A percentile compares a stretch with the other conserved stretches of the same genome.
Conservation (phyloP, 1,140 invertebrate genomes). For the Conus betulinus region DNA sequence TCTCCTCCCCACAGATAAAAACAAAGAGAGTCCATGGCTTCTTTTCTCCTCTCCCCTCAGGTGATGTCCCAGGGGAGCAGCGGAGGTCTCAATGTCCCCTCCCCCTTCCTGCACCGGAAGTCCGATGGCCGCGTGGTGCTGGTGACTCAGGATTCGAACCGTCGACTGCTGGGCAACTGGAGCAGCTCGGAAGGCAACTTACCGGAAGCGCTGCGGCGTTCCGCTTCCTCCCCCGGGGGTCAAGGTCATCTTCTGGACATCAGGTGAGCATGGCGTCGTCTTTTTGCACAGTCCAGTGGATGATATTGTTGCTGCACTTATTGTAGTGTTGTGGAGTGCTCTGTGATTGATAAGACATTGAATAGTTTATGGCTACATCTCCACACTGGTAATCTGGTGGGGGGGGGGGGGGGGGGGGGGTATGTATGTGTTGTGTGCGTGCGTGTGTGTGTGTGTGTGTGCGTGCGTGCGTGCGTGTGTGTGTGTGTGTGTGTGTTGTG, state of each 20-base stretch:
- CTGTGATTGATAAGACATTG: too few relatives aligned
- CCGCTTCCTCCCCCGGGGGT: background rate
- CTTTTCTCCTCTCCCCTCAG: background rate
- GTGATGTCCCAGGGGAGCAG: background rate
- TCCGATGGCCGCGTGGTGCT: constrained; percentile 26
- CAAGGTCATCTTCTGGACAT: background rate
- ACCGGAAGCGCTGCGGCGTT: constrained; percentile 5
- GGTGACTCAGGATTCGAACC: constrained; percentile 26
- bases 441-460: constrained; percentile 22
- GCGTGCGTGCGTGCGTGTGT: background rate
- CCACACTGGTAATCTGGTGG: too few relatives aligned
- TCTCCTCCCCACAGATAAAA: background rate
- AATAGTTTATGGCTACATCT: too few relatives aligned
- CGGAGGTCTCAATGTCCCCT: constrained; percentile 1
- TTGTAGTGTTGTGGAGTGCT: too few relatives aligned
- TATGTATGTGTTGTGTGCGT: constrained; percentile 25
- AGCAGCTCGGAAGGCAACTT: constrained; percentile 32
- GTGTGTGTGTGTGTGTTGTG: too few relatives aligned
- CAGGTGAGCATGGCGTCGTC: background rate
- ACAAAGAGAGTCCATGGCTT: background rate
- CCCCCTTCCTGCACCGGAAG: constrained; percentile 24
- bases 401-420: background rate
- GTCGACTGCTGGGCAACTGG: constrained; percentile 11
- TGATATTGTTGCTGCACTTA: too few relatives aligned
- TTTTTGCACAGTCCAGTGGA: too few relatives aligned